A percentile compares a stretch with the other conserved stretches of the same genome.
Evolutionary conservation across 2,113 vertebrate genomes (phyloP).

Genomic region (Callorhinus ursinus): DNA sequence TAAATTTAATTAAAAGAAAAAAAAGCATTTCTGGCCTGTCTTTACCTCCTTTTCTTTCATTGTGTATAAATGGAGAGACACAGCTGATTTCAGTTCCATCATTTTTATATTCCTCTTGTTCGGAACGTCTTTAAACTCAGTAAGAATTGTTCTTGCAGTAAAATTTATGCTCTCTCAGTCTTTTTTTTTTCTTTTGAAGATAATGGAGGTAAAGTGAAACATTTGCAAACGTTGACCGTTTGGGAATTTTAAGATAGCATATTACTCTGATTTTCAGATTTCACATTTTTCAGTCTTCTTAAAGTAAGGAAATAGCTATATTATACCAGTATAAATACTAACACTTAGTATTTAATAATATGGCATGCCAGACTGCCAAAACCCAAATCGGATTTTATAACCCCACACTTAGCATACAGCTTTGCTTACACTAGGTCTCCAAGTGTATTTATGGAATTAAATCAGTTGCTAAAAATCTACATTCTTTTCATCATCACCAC

Average conservation of each 20-base stretch:
- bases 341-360: background rate
- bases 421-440: background rate
- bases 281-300: slow-evolving; percentile 21
- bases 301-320: background rate
- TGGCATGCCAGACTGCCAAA: background rate
- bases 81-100: background rate
- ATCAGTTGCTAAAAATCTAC: background rate
- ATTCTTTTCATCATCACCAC: background rate
- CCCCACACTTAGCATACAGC: background rate
- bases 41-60: background rate
- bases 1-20: background rate
- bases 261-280: slow-evolving; percentile 30
- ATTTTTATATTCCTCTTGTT: background rate
- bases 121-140: background rate
- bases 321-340: background rate
- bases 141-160: background rate
- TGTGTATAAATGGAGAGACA: background rate
- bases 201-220: background rate
- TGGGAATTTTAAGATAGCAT: slow-evolving; percentile 1
- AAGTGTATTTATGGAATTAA: background rate
- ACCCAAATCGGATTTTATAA: background rate
- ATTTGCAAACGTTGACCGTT: background rate
- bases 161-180: background rate
- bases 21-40: background rate
- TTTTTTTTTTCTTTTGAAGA: slow-evolving; percentile 4